These are phyloP conservation scores for Rhincodon typus DNA, from an alignment of 2,797 vertebrate genomes.

Conservation along the genomic window DNA sequence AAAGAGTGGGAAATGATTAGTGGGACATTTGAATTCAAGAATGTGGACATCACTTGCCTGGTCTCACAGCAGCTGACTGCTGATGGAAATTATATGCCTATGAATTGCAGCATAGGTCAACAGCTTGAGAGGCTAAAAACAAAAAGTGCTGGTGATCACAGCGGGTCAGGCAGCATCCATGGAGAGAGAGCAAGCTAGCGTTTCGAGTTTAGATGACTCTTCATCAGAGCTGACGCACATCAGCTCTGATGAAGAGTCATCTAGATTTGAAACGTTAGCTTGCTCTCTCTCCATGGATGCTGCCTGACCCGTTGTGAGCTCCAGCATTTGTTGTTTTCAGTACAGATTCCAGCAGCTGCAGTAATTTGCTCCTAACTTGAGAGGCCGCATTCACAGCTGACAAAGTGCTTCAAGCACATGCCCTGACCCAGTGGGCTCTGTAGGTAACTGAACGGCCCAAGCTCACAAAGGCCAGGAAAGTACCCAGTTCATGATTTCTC, in stretches of 20 bases:
- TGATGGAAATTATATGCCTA: background rate
- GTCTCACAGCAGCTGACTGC: background rate
- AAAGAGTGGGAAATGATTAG: background rate
- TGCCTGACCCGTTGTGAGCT: no score
- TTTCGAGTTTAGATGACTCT: no score
- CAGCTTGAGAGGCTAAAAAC: background rate
- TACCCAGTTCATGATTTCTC: no score
- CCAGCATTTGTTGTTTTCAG: no score
- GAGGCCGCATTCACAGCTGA: background rate
- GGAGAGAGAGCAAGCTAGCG: no score
- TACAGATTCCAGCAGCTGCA: no score
- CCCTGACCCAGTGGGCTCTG: background rate
- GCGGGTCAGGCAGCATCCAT: no score
- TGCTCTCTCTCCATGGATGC: no score
- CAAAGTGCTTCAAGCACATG: background rate
- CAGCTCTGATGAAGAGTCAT: no score
- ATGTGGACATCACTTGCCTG: background rate
- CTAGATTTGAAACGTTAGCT: no score
- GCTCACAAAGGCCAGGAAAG: background rate
- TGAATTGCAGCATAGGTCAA: background rate
- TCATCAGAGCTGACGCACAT: no score
- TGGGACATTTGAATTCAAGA: background rate
- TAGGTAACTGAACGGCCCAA: background rate
- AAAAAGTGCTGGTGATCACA: no score
- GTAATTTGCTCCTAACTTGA: background rate